Evolutionary conservation across 2,888 invertebrate genomes (phyloP).

Genomic region (Apamea crenata): DNA sequence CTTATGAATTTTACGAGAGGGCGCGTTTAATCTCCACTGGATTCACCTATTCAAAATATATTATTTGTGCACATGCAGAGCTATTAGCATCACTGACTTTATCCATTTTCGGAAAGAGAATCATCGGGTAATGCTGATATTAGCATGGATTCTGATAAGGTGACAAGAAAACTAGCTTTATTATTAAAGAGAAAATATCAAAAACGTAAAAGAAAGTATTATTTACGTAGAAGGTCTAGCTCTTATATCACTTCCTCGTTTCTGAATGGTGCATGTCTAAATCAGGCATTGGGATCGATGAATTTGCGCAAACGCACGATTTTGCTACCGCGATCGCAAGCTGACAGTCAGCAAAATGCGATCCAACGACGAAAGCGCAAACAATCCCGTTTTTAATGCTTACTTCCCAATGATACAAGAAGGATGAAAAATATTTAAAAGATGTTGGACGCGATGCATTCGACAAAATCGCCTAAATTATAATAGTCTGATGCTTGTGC

Average conservation of each 20-base stretch:
- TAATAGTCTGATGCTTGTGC: background rate
- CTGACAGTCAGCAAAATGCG: background rate
- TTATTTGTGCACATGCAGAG: background rate
- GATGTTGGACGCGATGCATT: background rate
- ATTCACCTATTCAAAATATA: background rate
- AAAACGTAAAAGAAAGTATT: background rate
- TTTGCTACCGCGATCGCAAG: conserved; percentile 6
- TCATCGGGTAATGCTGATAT: background rate
- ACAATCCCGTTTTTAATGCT: conserved; percentile 40
- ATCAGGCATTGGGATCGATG: conserved; percentile 29
- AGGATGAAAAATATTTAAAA: background rate
- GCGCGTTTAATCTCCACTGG: background rate
- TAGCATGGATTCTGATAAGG: conserved; percentile 36
- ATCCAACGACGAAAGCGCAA: conserved; percentile 29
- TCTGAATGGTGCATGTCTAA: conserved; percentile 13
- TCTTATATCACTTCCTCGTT: background rate
- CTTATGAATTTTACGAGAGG: conserved; percentile 13
- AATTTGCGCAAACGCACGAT: conserved; percentile 18
- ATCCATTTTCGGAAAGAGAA: background rate
- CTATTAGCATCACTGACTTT: background rate
- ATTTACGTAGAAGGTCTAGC: conserved; percentile 9
- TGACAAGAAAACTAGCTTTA: conserved; percentile 24
- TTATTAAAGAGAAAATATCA: conserved; percentile 47
- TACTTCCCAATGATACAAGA: background rate
- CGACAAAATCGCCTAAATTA: background rate